Conservation (phyloP, 2,113 vertebrate genomes). For the Pholis gunnellus region DNA sequence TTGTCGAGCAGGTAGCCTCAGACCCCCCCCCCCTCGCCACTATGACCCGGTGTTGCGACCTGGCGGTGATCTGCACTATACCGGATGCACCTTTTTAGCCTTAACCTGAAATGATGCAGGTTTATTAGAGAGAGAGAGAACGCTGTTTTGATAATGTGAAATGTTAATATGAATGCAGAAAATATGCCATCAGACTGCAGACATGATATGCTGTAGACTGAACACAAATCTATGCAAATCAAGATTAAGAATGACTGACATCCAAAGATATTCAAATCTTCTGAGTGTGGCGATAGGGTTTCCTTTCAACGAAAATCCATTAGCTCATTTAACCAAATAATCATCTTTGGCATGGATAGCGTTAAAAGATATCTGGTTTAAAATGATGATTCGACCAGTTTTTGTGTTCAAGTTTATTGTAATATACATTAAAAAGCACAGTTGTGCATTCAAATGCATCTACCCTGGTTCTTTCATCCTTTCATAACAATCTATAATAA, state of each 20-base stretch:
- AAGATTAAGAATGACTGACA: constrained; percentile 51
- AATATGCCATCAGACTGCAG: constrained; percentile 5
- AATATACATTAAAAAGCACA: not conserved
- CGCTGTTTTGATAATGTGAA: constrained; percentile 9
- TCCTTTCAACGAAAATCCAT: constrained; percentile 49
- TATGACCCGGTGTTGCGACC: not conserved
- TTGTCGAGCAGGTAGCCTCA: constrained; percentile 37
- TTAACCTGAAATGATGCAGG: not conserved
- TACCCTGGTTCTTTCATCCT: not conserved
- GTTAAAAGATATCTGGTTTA: constrained; percentile 8
- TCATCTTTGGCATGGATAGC: constrained; percentile 20
- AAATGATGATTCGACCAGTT: constrained; percentile 13
- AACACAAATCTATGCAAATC: constrained; percentile 35
- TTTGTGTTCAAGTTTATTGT: not conserved
- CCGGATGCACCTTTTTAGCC: not conserved
- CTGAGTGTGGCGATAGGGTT: constrained; percentile 23
- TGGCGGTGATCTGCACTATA: too few relatives aligned
- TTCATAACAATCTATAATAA: not conserved
- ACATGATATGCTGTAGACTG: not conserved
- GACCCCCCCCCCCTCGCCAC: constrained; percentile 6
- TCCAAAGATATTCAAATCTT: constrained; percentile 11
- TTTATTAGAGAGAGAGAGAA: not conserved
- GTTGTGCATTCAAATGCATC: not conserved
- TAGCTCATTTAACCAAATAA: constrained; percentile 50
- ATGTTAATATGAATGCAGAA: constrained; percentile 30